Base-by-base conservation (phyloP, 2,113 vertebrate genomes). In the Puma concolor region DNA sequence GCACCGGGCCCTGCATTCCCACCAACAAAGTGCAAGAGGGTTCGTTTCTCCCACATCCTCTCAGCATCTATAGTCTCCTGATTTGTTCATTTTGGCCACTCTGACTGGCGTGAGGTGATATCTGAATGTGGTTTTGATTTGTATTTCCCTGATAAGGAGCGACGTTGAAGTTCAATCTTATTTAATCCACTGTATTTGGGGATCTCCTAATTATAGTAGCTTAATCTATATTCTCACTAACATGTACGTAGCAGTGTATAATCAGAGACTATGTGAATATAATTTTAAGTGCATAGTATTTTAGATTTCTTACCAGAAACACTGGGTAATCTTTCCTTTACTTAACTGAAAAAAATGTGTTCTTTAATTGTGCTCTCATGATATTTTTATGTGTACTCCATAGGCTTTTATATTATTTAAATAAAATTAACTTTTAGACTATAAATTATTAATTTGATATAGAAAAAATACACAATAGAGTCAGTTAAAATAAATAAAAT, bases 401-500 rank as follows among this genome's bases (percentile, higher is more conserved):
- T 60, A 92, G 72, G 36, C 13, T 80, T 95, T 87, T 71, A 36
- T 71, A 82, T 90, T 87, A 60, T 82, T 76, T 64, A 91, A 5
- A 87, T 17, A 4, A 87, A 93, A 79, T 63, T 87, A 66, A 90
- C 74, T 86, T 92, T 80, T 52, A 95, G 31, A 74, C 31, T 60
- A 6, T 89, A 52, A 97, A 72, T 91, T 77, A 82, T 8, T 90
- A 87, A 57, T 64, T 27, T 64, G 21, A 27, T 25, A 50, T 36
- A 69, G 50, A 44, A 82, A 81, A 84, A n/a, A 79, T 64, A 57
- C 54, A 81, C 7, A 54, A 86, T 81, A 48, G 57, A 79, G 19
- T 64, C 71, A 38, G 17, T 64, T 60, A 95, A 87, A 91, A n/a
- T 83, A 21, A 95, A 57, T 72, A 15, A 96, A 83, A 31, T 88